These are phyloP conservation scores for Hyles euphorbiae DNA, from an alignment of 1,140 invertebrate genomes.

Conservation along the genomic window DNA sequence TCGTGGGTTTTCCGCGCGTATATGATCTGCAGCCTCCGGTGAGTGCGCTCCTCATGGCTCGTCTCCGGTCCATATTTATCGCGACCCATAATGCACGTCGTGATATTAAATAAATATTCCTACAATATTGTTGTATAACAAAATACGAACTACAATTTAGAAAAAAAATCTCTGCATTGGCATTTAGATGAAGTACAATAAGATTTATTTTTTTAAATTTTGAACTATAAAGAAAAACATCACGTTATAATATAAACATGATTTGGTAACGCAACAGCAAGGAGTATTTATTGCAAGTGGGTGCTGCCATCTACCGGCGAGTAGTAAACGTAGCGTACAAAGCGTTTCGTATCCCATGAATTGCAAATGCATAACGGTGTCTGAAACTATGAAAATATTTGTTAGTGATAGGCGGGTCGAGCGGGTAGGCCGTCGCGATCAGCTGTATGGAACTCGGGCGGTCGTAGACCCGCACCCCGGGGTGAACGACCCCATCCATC, in stretches of 20 bases:
- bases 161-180: conserved; percentile 28
- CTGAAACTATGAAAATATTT: conserved; percentile 35
- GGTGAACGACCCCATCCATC: conserved; percentile 53
- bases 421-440: conserved; percentile 37
- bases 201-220: background rate
- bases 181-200: too few relatives aligned
- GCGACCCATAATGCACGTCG: conserved; percentile 17
- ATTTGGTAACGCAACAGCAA: too few relatives aligned
- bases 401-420: conserved; percentile 34
- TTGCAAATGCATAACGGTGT: conserved; percentile 34
- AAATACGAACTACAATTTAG: conserved; percentile 42
- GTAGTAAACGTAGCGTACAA: conserved; percentile 25
- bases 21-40: conserved; percentile 38
- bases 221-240: background rate
- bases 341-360: conserved; percentile 16
- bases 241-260: too few relatives aligned
- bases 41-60: conserved; percentile 30
- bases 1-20: conserved; percentile 48
- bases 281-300: background rate
- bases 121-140: conserved; percentile 1
- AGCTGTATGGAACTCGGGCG: conserved; percentile 63
- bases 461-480: conserved; percentile 46
- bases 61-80: conserved; percentile 34
- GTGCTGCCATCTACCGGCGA: conserved; percentile 41
- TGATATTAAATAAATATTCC: conserved; percentile 5